phyloP scores from a whole-genome alignment of 1,140 invertebrate genomes.

The Diorhabda elongata region DNA sequence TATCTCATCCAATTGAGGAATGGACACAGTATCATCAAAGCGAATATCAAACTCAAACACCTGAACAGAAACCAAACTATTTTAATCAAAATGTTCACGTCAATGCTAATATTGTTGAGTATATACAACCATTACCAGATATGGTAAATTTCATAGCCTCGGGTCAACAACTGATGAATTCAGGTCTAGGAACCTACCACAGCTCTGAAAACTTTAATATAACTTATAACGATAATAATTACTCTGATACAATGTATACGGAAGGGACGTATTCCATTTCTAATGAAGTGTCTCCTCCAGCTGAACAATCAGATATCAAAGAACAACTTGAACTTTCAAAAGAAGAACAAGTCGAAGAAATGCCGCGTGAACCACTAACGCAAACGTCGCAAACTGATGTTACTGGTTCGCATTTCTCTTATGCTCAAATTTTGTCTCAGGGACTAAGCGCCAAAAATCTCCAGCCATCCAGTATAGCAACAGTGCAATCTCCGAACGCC shows the following conservation, averaged over 20 bases:
- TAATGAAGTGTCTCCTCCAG: not conserved
- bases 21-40: constrained; percentile 31
- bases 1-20: constrained; percentile 8
- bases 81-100: constrained; percentile 13
- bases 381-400: constrained; percentile 10
- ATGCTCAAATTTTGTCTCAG: constrained; percentile 68
- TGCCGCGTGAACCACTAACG: constrained; percentile 13
- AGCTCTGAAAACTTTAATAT: constrained; percentile 11
- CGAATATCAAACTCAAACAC: not conserved
- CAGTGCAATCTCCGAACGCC: constrained; percentile 28
- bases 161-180: constrained; percentile 47
- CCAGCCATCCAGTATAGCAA: constrained; percentile 56
- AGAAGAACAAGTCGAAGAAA: constrained; percentile 7
- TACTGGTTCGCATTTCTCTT: constrained; percentile 50
- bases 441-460: constrained; percentile 53
- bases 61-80: constrained; percentile 15
- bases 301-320: not conserved
- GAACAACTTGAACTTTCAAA: not conserved
- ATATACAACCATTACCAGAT: constrained; percentile 52
- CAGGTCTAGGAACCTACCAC: constrained; percentile 45
- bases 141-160: constrained; percentile 53
- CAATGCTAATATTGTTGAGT: constrained; percentile 35
- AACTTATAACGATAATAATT: not conserved
- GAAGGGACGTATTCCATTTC: not conserved
- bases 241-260: not conserved